These are phyloP conservation scores for Apodemia zela DNA, from an alignment of 2,888 invertebrate species.

Conservation along the genomic window DNA sequence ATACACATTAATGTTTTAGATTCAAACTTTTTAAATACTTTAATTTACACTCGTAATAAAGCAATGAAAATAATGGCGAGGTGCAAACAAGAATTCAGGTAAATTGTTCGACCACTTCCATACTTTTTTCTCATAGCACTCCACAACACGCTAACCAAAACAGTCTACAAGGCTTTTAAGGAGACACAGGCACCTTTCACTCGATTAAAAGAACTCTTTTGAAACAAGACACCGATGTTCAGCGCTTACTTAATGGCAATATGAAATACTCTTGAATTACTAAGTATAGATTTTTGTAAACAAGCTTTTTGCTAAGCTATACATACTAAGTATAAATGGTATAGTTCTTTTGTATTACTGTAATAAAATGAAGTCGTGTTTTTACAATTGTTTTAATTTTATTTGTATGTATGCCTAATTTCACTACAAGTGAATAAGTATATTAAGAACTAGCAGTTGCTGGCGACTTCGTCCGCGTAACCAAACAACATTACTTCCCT, in stretches of 20 bases:
- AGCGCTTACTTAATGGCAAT: slow-evolving; percentile 48
- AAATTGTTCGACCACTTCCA: slow-evolving; percentile 20
- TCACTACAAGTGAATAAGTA: no score
- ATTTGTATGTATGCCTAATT: neutral
- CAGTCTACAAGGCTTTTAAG: slow-evolving; percentile 70
- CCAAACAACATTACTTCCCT: no score
- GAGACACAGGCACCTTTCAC: slow-evolving; percentile 71
- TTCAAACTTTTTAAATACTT: neutral
- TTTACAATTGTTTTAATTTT: neutral
- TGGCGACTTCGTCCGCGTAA: no score
- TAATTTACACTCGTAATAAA: neutral
- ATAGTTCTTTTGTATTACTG: no score
- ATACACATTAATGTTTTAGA: no score
- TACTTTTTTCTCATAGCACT: slow-evolving; percentile 46
- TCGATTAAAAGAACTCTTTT: slow-evolving; percentile 56
- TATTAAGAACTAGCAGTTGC: no score
- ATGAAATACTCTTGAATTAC: slow-evolving; percentile 5
- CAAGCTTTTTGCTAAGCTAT: neutral
- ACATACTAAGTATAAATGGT: neutral
- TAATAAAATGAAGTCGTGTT: neutral
- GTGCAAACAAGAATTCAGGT: slow-evolving; percentile 19
- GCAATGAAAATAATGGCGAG: slow-evolving; percentile 8
- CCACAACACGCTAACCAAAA: slow-evolving; percentile 60
- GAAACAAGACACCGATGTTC: slow-evolving; percentile 69
- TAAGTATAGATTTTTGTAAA: neutral